Percentiles rank a stretch among this genome's conserved stretches.
phyloP scores from a whole-genome alignment of 2,888 invertebrate species.

The Pelosia muscerda region DNA sequence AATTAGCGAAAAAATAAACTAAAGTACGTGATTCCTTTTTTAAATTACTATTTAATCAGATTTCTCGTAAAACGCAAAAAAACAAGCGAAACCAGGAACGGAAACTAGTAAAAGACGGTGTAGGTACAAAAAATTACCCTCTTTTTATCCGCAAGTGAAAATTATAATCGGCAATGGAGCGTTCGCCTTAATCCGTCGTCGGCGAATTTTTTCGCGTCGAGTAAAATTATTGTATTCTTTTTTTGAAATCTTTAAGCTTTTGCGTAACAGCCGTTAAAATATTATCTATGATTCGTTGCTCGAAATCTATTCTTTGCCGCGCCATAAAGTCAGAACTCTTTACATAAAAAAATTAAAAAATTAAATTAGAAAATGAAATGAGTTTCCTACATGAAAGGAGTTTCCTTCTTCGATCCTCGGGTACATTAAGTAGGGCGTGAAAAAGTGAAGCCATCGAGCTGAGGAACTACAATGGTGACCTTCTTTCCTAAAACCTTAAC shows the following conservation, averaged over 20 bases:
- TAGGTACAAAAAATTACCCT: conserved; percentile 43
- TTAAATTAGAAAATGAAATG: too few relatives aligned
- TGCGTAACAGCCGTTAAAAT: conserved; percentile 27
- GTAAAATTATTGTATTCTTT: conserved; percentile 53
- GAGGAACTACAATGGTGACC: too few relatives aligned
- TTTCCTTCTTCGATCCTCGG: too few relatives aligned
- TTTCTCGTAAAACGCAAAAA: not conserved
- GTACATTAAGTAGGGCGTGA: too few relatives aligned
- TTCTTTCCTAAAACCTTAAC: too few relatives aligned
- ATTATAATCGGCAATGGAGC: conserved; percentile 83
- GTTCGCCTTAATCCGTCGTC: conserved; percentile 75
- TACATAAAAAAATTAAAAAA: too few relatives aligned
- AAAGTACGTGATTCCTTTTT: too few relatives aligned
- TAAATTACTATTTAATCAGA: too few relatives aligned
- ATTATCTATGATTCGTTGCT: conserved; percentile 8
- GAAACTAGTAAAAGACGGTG: conserved; percentile 10
- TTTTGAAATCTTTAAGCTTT: conserved; percentile 39
- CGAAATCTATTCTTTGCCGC: not conserved
- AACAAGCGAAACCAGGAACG: conserved; percentile 19
- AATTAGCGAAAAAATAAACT: too few relatives aligned
- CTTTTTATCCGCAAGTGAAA: conserved; percentile 65
- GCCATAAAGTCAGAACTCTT: too few relatives aligned
- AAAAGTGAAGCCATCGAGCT: too few relatives aligned
- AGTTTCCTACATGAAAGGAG: too few relatives aligned
- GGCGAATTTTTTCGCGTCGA: conserved; percentile 54